A percentile compares a stretch with the other conserved stretches of the same genome.
Conservation (phyloP, 2,113 vertebrate species). For the Pseudorhombus dupliciocellatus region DNA sequence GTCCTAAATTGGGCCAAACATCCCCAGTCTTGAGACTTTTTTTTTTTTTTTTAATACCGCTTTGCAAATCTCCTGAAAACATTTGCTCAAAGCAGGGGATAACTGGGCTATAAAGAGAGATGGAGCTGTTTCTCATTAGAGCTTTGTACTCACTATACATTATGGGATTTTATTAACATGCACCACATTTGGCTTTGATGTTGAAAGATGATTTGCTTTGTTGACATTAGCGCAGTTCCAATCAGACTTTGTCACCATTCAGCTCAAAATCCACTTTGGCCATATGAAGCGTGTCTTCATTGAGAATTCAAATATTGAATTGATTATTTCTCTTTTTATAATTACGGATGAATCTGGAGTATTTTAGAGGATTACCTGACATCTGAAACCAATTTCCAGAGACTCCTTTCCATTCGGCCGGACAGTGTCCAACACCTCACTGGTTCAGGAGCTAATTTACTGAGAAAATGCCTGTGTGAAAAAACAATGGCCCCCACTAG, state of each 20-base stretch:
- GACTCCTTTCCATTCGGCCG: not conserved
- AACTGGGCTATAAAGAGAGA: not conserved
- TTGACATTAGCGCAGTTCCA: too few species aligned
- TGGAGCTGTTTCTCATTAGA: not conserved
- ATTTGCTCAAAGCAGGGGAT: not conserved
- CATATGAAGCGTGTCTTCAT: not conserved
- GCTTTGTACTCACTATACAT: not conserved
- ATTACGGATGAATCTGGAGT: not conserved
- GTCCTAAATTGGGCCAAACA: conserved; percentile 4
- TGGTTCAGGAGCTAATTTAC: not conserved
- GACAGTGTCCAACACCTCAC: not conserved
- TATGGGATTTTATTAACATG: not conserved
- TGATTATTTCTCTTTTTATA: not conserved
- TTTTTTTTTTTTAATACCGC: not conserved
- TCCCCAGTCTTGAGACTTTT: not conserved
- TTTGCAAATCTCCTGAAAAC: conserved; percentile 1
- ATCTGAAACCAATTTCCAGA: not conserved
- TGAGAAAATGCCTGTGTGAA: not conserved
- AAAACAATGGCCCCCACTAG: not conserved
- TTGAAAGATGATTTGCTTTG: too few species aligned
- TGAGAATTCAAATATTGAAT: not conserved
- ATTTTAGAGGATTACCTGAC: not conserved
- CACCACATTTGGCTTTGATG: not conserved
- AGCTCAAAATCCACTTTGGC: not conserved
- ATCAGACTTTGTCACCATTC: not conserved